Base-by-base conservation (phyloP, 2,113 vertebrate species). In the Dasyornis broadbenti region DNA sequence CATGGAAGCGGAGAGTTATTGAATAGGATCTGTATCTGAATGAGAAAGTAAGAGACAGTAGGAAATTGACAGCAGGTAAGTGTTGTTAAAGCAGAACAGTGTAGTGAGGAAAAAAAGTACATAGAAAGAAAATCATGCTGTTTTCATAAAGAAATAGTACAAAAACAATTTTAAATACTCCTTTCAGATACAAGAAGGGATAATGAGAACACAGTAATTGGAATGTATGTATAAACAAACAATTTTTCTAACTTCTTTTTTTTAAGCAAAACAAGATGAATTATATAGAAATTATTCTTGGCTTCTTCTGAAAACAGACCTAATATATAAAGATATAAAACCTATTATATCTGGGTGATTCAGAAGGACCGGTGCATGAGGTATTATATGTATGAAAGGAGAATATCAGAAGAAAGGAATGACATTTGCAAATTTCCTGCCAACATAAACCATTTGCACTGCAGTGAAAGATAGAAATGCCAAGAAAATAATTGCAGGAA, bases 341-440 rank as follows among this genome's bases (percentile, higher is more conserved):
- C 31, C 44, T 28, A 37, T 66, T 82, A 47, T 35, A 66, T 37
- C 53, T 60, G 22, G 7, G 77, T 81, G 56, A 78, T 72, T 92
- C 71, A 86, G 40, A 37, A 90, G 65, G 42, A 68, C 44, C 84
- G 57, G 7, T 77, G 14, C 31, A 82, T 71, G 69, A 40, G 49
- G 35, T 50, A 89, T 60, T 93, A 44, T 70, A 88, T 26, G 16
- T 37, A 72, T 40, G 79, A 82, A 81, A 87, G 68, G 42, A 85
- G 35, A 86, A 37, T 87, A 95, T 71, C 54, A 82, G 73, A 90
- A 87, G 61, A 85, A 87, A 79, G 31, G 61, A 96, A 82, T 76
- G 89, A 94, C 66, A 94, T 91, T 93, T 94, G 83, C 89, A 94
- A 96, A 89, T 97, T 89, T 94, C 39, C 70, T 95, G 83, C 53